phyloP scores from a whole-genome alignment of 2,113 vertebrate species.

The Prunella fulvescens region DNA sequence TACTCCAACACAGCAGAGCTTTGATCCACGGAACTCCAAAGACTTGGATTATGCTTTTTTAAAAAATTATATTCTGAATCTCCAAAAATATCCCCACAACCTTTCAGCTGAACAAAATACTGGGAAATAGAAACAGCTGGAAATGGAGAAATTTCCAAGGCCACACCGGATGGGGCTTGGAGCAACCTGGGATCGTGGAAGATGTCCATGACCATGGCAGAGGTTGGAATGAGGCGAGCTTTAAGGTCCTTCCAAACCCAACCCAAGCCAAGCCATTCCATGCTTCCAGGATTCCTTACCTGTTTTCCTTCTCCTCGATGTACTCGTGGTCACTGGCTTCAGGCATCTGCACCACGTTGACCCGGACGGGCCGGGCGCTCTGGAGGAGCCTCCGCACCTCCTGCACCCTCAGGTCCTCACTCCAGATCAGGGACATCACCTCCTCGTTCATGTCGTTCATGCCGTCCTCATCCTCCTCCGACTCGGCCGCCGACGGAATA shows the following conservation, averaged over 20 bases:
- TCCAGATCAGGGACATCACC: constrained; percentile 94
- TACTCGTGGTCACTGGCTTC: constrained; percentile 97
- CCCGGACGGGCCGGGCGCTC: constrained; percentile 90
- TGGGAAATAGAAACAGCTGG: not conserved
- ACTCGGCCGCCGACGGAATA: constrained; percentile 80
- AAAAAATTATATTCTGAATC: not conserved
- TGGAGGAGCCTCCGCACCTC: constrained; percentile 94
- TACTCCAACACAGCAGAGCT: not conserved
- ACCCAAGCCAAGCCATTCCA: not conserved
- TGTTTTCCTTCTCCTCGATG: constrained; percentile 97
- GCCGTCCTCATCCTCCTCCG: constrained; percentile 95
- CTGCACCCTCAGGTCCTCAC: constrained; percentile 90
- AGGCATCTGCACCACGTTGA: constrained; percentile 91
- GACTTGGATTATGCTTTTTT: not conserved
- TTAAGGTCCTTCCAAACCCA: not conserved
- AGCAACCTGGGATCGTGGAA: not conserved
- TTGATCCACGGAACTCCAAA: not conserved
- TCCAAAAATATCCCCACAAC: not conserved
- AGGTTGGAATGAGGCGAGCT: not conserved
- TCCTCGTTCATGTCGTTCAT: constrained; percentile 95
- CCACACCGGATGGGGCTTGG: not conserved
- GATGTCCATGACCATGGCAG: not conserved
- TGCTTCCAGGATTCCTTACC: constrained; percentile 61
- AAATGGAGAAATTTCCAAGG: not conserved
- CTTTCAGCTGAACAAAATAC: not conserved